phyloP scores from a whole-genome alignment of 1,140 invertebrate species.

The Pachypsylla venusta region DNA sequence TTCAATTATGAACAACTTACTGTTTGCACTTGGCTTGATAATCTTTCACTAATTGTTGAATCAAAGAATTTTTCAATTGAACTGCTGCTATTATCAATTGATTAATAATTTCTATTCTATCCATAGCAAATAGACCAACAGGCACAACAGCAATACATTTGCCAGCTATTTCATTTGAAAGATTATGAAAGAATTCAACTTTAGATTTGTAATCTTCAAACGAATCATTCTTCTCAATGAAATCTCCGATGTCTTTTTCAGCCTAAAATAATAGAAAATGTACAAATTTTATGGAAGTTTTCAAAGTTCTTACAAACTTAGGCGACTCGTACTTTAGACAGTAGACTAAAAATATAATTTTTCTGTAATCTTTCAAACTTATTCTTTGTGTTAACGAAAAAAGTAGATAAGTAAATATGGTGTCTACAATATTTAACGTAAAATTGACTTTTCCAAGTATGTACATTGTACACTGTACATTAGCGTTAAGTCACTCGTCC shows the following conservation, averaged over 20 bases:
- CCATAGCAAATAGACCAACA: conserved; percentile 73
- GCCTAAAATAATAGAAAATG: conserved; percentile 27
- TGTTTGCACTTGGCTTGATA: conserved; percentile 61
- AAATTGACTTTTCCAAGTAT: too few relatives aligned
- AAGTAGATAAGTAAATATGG: too few relatives aligned
- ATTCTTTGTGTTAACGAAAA: too few relatives aligned
- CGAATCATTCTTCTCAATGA: conserved; percentile 44
- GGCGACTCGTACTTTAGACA: too few relatives aligned
- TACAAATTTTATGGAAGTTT: not conserved
- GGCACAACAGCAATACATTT: conserved; percentile 48
- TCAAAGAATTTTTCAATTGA: conserved; percentile 49
- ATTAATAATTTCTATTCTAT: conserved; percentile 61
- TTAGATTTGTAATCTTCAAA: conserved; percentile 51
- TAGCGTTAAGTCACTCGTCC: too few relatives aligned
- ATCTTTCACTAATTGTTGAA: conserved; percentile 56
- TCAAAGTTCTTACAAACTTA: too few relatives aligned
- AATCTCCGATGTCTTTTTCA: conserved; percentile 44
- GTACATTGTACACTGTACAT: too few relatives aligned
- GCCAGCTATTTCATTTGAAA: conserved; percentile 45
- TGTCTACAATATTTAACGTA: too few relatives aligned
- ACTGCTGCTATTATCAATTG: conserved; percentile 50
- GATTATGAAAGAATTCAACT: conserved; percentile 45
- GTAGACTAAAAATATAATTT: too few relatives aligned
- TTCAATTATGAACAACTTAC: conserved; percentile 37
- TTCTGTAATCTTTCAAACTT: too few relatives aligned